Percentiles rank a stretch among this genome's conserved stretches.
These are phyloP conservation scores for Hypselothyrea guttata DNA, from an alignment of 2,888 invertebrate genomes.

Conservation along the genomic window DNA sequence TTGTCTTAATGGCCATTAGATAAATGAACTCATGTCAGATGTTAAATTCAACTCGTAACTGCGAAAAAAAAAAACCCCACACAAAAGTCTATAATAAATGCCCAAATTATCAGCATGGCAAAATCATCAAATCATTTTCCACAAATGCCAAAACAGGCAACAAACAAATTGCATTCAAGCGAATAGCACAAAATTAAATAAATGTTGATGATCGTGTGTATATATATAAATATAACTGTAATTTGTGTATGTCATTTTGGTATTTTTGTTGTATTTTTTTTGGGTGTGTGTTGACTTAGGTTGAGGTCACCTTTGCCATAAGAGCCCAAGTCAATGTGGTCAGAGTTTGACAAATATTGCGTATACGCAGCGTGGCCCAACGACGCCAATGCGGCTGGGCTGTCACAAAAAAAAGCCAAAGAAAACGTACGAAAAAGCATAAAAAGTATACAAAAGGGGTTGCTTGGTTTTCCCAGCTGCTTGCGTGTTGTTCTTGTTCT, in stretches of 20 bases:
- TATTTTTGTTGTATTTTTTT: constrained; percentile 10
- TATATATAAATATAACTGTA: constrained; percentile 18
- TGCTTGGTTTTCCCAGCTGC: constrained; percentile 21
- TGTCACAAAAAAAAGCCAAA: constrained; percentile 8
- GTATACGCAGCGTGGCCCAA: constrained; percentile 58
- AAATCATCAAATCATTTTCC: constrained; percentile 62
- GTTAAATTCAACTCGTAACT: constrained; percentile 6
- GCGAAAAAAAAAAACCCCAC: neutral
- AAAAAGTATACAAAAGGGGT: constrained; percentile 32
- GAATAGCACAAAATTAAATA: constrained; percentile 42
- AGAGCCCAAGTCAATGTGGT: constrained; percentile 24
- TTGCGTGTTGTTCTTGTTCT: constrained; percentile 1
- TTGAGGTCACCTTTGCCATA: constrained; percentile 38
- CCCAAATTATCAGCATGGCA: constrained; percentile 60
- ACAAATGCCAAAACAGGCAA: constrained; percentile 67
- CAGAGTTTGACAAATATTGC: constrained; percentile 63
- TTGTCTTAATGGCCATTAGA: constrained; percentile 46
- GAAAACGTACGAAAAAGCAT: no score
- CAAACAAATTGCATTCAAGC: constrained; percentile 65
- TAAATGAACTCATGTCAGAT: constrained; percentile 40
- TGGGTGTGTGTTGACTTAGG: constrained; percentile 51
- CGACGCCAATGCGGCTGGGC: constrained; percentile 55
- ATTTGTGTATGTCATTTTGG: neutral
- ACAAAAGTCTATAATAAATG: constrained; percentile 45
- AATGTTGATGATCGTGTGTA: constrained; percentile 35